phyloP scores from a whole-genome alignment of 2,888 invertebrate genomes.

The Neria commutata region DNA sequence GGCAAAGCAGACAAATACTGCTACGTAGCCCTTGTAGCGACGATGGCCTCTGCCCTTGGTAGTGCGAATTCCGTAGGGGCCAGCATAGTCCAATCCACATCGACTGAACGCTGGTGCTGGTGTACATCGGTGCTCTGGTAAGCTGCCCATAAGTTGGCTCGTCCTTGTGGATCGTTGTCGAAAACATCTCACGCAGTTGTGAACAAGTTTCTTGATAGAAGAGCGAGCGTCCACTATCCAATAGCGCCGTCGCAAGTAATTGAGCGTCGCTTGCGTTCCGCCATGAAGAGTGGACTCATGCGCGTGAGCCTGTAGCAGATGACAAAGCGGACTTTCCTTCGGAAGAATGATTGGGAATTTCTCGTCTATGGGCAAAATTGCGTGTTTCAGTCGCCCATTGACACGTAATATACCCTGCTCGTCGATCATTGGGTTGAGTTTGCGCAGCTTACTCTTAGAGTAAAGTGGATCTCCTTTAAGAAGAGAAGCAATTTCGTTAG shows the following conservation, averaged over 20 bases:
- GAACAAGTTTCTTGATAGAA: too few relatives aligned
- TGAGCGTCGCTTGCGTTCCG: constrained; percentile 14
- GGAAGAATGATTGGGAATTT: not conserved
- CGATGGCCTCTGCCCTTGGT: constrained; percentile 8
- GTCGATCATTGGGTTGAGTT: constrained; percentile 5
- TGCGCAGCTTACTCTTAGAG: not conserved
- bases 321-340: not conserved
- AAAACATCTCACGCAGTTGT: too few relatives aligned
- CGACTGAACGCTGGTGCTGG: not conserved
- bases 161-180: not conserved
- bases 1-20: constrained; percentile 18
- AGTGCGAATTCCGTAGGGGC: constrained; percentile 12
- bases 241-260: constrained; percentile 16
- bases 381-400: not conserved
- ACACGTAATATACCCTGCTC: not conserved
- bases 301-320: not conserved
- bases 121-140: not conserved
- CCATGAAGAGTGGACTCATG: constrained; percentile 14
- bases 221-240: constrained; percentile 8
- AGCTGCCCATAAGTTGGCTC: constrained; percentile 2
- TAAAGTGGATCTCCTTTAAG: not conserved
- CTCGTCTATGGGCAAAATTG: not conserved
- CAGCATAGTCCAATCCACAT: constrained; percentile 16
- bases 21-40: constrained; percentile 14
- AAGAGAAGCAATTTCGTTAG: too few relatives aligned